phyloP scores from a whole-genome alignment of 1,140 invertebrate genomes.

The Colletes latitarsis region DNA sequence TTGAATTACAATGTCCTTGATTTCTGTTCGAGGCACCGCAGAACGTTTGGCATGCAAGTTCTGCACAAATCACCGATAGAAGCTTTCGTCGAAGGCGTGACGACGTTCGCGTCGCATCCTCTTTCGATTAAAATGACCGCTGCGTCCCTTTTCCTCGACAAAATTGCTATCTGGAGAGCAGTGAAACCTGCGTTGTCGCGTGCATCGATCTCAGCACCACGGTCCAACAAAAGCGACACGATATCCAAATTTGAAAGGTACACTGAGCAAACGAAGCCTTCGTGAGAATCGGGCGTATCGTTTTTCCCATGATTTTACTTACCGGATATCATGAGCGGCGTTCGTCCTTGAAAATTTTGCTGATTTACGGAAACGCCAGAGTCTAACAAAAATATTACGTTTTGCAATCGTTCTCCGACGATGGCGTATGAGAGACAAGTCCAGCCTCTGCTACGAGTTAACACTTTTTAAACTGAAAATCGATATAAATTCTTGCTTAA shows the following conservation, averaged over 20 bases:
- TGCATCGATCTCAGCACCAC: conserved; percentile 52
- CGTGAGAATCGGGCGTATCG: not conserved
- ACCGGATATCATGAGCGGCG: conserved; percentile 67
- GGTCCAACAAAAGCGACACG: conserved; percentile 49
- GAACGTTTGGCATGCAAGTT: conserved; percentile 37
- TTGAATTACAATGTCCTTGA: no score
- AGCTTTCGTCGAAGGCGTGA: conserved; percentile 8
- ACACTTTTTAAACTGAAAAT: not conserved
- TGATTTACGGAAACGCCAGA: conserved; percentile 71
- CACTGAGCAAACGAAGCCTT: conserved; percentile 29
- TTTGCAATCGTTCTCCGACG: conserved; percentile 49
- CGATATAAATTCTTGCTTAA: not conserved
- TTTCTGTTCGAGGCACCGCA: conserved; percentile 31
- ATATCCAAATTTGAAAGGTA: conserved; percentile 58
- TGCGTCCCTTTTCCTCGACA: conserved; percentile 54
- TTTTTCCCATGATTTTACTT: not conserved
- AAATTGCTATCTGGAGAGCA: conserved; percentile 60
- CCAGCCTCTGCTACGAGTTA: conserved; percentile 54
- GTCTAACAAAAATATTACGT: conserved; percentile 77
- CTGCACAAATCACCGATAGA: conserved; percentile 42
- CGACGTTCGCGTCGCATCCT: conserved; percentile 8
- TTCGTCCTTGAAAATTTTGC: conserved; percentile 50
- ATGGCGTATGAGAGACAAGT: conserved; percentile 58
- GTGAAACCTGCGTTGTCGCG: conserved; percentile 53
- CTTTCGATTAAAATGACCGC: conserved; percentile 45